phyloP scores from a whole-genome alignment of 2,888 invertebrate species.

The Nymphalis c-album region DNA sequence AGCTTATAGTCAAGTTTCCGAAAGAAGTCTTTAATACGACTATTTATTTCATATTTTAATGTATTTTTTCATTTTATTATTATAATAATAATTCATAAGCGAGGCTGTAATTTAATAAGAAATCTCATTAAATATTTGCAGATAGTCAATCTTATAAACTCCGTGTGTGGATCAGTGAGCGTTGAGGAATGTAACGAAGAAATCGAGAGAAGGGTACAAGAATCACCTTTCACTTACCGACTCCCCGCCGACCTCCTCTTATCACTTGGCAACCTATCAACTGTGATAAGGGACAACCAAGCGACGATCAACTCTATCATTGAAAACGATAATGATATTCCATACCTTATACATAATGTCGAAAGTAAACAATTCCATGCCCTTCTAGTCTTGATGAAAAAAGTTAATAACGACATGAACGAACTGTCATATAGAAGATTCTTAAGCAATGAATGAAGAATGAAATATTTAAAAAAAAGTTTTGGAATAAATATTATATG shows the following conservation, averaged over 20 bases:
- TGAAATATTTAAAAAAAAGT: too few relatives aligned
- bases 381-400: not conserved
- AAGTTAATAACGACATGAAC: not conserved
- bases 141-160: not conserved
- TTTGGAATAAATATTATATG: too few relatives aligned
- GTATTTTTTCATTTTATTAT: too few relatives aligned
- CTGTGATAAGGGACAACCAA: not conserved
- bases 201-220: not conserved
- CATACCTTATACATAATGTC: not conserved
- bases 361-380: not conserved
- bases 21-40: too few relatives aligned
- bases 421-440: not conserved
- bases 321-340: not conserved
- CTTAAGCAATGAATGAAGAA: too few relatives aligned
- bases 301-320: not conserved
- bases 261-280: not conserved
- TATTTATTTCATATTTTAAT: too few relatives aligned
- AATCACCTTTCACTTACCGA: not conserved
- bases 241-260: not conserved
- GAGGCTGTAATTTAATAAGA: not conserved
- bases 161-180: not conserved
- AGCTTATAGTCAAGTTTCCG: too few relatives aligned
- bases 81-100: too few relatives aligned
- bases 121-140: not conserved
- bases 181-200: not conserved